Conservation (phyloP, 2,888 invertebrate species). For the Patella pellucida region DNA sequence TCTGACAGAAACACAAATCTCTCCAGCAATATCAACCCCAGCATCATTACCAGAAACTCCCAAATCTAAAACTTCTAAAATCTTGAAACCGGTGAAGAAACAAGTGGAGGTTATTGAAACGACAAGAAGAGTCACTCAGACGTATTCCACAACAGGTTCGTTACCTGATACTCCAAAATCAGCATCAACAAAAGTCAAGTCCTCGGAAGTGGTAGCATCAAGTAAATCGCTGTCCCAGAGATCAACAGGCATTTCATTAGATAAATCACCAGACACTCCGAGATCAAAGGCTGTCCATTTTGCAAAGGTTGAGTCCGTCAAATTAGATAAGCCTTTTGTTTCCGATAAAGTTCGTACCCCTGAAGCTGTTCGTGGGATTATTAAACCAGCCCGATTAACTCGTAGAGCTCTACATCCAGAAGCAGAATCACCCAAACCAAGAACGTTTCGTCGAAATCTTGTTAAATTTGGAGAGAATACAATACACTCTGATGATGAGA, state of each 20-base stretch:
- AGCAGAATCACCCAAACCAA: neutral
- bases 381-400: neutral
- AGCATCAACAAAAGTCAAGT: no score
- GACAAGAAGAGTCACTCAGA: no score
- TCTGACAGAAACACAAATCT: neutral
- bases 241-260: no score
- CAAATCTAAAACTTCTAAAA: no score
- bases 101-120: no score
- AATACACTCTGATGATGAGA: neutral
- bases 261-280: neutral
- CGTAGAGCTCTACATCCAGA: constrained; percentile 1
- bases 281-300: neutral
- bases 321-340: neutral
- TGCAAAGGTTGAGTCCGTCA: neutral
- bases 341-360: neutral
- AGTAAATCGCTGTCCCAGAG: no score
- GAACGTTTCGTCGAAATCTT: neutral
- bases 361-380: neutral
- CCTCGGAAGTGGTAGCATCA: no score
- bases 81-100: no score
- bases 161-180: no score
- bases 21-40: neutral
- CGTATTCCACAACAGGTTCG: no score
- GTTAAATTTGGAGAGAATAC: neutral
- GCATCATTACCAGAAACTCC: neutral